These are phyloP conservation scores for Muraenolepis orangiensis DNA, from an alignment of 2,797 vertebrate genomes.

Conservation along the genomic window DNA sequence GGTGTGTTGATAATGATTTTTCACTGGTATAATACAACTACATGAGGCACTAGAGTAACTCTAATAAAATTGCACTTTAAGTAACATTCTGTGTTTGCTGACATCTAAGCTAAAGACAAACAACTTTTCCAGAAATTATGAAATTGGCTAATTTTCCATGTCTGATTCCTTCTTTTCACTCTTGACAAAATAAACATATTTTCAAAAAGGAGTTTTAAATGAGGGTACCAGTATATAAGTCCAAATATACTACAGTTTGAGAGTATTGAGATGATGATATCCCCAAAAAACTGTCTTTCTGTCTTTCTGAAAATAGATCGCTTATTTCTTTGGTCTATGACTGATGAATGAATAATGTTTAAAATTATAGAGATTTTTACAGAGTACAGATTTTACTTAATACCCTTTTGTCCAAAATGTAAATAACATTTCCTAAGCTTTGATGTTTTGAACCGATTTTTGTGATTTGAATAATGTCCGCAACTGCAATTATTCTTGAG, in stretches of 20 bases:
- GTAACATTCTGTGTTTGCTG: slow-evolving; percentile 62
- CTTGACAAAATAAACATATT: slow-evolving; percentile 30
- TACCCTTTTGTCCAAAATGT: too few relatives aligned
- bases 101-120: slow-evolving; percentile 62
- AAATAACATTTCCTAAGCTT: neutral
- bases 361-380: too few relatives aligned
- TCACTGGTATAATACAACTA: slow-evolving; percentile 51
- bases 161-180: slow-evolving; percentile 34
- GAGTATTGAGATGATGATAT: too few relatives aligned
- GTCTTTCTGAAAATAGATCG: too few relatives aligned
- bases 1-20: neutral
- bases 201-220: neutral
- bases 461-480: slow-evolving; percentile 42
- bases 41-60: slow-evolving; percentile 62
- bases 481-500: slow-evolving; percentile 32
- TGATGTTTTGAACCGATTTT: slow-evolving; percentile 8
- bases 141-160: slow-evolving; percentile 49
- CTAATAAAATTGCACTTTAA: slow-evolving; percentile 69
- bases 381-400: too few relatives aligned
- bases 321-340: too few relatives aligned
- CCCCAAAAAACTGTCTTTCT: too few relatives aligned
- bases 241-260: too few relatives aligned
- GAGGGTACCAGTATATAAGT: too few relatives aligned
- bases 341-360: too few relatives aligned
- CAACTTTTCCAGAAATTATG: slow-evolving; percentile 45